Evolutionary conservation across 2,888 invertebrate genomes (phyloP).

Genomic region (Syrphus vitripennis): DNA sequence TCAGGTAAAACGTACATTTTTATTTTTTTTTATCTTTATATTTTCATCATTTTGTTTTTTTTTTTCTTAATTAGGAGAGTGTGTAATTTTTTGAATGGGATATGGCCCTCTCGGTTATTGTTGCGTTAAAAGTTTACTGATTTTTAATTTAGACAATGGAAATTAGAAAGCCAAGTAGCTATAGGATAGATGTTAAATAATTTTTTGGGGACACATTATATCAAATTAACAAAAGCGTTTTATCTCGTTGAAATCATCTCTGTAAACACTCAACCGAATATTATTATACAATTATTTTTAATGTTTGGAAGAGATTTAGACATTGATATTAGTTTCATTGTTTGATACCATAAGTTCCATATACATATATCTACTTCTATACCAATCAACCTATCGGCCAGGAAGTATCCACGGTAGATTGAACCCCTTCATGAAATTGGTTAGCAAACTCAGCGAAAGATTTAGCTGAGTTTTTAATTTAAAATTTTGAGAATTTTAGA

Average conservation of each 20-base stretch:
- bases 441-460: too few relatives aligned
- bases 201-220: constrained; percentile 24
- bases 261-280: constrained; percentile 17
- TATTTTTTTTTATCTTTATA: constrained; percentile 25
- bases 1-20: constrained; percentile 26
- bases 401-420: too few relatives aligned
- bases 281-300: not conserved
- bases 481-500: too few relatives aligned
- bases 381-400: too few relatives aligned
- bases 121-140: constrained; percentile 52
- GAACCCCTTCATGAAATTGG: too few relatives aligned
- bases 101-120: constrained; percentile 7
- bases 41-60: constrained; percentile 28
- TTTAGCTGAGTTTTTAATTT: too few relatives aligned
- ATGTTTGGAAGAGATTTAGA: not conserved
- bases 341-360: too few relatives aligned
- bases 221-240: constrained; percentile 28
- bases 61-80: constrained; percentile 60
- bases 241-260: not conserved
- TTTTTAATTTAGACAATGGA: constrained; percentile 21
- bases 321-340: not conserved
- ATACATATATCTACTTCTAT: too few relatives aligned
- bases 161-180: constrained; percentile 26
- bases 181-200: not conserved
- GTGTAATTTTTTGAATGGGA: constrained; percentile 53